Conservation (phyloP, 2,113 vertebrate species). For the Istiophorus platypterus region DNA sequence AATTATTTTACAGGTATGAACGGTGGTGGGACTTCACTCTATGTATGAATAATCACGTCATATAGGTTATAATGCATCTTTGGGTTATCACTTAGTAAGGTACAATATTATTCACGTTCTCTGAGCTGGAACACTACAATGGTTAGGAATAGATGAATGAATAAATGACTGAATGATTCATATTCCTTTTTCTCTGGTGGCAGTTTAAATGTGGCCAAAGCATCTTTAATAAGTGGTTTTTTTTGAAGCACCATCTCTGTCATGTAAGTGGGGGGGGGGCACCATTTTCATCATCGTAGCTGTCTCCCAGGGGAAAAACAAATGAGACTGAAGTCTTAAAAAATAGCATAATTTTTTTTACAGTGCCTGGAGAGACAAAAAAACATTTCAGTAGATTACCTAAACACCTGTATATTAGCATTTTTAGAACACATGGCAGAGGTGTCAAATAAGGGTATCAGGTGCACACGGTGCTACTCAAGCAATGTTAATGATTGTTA, state of each 20-base stretch:
- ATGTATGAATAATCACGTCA: not conserved
- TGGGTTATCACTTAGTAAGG: not conserved
- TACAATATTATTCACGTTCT: not conserved
- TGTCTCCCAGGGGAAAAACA: conserved; percentile 66
- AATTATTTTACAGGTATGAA: conserved; percentile 6
- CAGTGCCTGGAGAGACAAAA: conserved; percentile 76
- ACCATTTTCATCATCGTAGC: conserved; percentile 71
- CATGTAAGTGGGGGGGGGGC: conserved; percentile 25
- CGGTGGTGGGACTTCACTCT: not conserved
- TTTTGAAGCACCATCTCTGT: conserved; percentile 45
- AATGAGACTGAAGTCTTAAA: conserved; percentile 78
- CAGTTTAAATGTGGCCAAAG: conserved; percentile 32
- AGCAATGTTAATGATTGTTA: conserved; percentile 60
- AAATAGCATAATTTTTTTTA: conserved; percentile 74
- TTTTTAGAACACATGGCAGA: conserved; percentile 78
- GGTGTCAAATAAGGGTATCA: conserved; percentile 70
- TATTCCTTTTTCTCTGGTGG: conserved; percentile 5
- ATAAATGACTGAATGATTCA: conserved; percentile 37
- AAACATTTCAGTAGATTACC: conserved; percentile 84
- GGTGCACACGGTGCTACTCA: conserved; percentile 49
- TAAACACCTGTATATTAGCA: conserved; percentile 88
- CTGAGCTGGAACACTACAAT: not conserved
- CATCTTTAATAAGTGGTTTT: conserved; percentile 47
- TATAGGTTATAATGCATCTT: not conserved
- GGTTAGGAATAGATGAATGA: conserved; percentile 31